Evolutionary conservation across 2,113 vertebrate species (phyloP).

Genomic region (Carettochelys insculpta): DNA sequence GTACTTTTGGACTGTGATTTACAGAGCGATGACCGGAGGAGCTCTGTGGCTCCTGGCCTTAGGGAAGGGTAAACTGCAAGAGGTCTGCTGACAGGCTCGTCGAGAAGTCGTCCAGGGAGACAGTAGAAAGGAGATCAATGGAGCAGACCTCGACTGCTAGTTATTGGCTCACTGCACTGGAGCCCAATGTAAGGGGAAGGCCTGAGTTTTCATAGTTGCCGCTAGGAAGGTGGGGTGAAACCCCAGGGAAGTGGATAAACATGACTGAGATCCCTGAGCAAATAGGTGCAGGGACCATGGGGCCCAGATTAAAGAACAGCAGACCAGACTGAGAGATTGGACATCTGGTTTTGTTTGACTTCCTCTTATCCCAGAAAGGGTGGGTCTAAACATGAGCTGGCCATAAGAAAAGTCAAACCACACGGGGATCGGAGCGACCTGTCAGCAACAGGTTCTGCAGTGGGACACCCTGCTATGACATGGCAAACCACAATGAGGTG

Average conservation of each 20-base stretch:
- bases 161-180: not conserved
- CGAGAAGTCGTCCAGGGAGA: not conserved
- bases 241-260: not conserved
- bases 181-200: not conserved
- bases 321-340: not conserved
- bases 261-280: not conserved
- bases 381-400: not conserved
- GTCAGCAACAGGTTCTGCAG: too few relatives aligned
- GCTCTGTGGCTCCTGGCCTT: not conserved
- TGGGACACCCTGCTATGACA: too few relatives aligned
- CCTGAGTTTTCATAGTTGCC: not conserved
- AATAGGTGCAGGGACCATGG: not conserved
- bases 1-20: not conserved
- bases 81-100: too few relatives aligned
- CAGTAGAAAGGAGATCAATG: not conserved
- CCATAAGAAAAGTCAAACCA: not conserved
- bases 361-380: not conserved
- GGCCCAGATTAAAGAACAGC: not conserved
- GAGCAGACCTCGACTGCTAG: not conserved
- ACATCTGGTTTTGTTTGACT: not conserved
- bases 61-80: not conserved
- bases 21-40: too few relatives aligned
- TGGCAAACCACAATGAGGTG: too few relatives aligned
- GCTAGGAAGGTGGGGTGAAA: not conserved
- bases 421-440: too few relatives aligned